A percentile compares a stretch with the other conserved stretches of the same genome.
Conservation (phyloP, 2,888 invertebrate genomes). For the Drosophila borborema region DNA sequence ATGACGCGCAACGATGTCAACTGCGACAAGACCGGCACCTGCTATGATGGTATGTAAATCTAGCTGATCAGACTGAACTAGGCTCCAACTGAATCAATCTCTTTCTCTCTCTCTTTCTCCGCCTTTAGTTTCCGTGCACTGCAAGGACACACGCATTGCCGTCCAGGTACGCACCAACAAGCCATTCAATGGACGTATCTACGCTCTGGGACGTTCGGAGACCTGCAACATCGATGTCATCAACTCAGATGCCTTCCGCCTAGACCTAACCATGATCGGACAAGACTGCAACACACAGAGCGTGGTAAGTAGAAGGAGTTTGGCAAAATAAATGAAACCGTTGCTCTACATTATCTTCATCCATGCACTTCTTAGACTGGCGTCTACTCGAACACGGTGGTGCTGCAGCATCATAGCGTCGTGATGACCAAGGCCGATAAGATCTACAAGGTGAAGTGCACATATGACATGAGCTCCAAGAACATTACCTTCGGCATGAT, state of each 20-base stretch:
- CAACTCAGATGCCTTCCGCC: conserved; percentile 95
- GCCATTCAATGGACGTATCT: conserved; percentile 97
- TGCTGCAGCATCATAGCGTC: conserved; percentile 97
- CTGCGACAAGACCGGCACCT: conserved; percentile 97
- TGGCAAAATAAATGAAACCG: neutral
- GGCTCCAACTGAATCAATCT: neutral
- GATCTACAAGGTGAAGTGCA: conserved; percentile 98
- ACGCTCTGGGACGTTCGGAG: conserved; percentile 96
- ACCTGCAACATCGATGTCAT: conserved; percentile 97
- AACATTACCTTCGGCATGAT: conserved; percentile 99
- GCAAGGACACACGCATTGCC: conserved; percentile 97
- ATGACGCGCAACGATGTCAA: conserved; percentile 92
- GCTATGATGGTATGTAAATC: conserved; percentile 92
- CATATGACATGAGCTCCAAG: conserved; percentile 98
- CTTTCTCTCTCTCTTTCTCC: neutral
- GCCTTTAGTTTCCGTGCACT: conserved; percentile 94
- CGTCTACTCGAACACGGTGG: conserved; percentile 97
- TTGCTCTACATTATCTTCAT: no score
- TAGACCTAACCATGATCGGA: conserved; percentile 96
- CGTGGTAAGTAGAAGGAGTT: conserved; percentile 89
- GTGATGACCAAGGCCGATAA: conserved; percentile 98
- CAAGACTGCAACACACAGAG: conserved; percentile 98
- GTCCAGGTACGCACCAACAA: conserved; percentile 97
- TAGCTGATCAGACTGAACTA: neutral
- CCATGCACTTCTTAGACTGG: conserved; percentile 88